phyloP scores from a whole-genome alignment of 1,140 invertebrate species.

The Macrobrachium nipponense region DNA sequence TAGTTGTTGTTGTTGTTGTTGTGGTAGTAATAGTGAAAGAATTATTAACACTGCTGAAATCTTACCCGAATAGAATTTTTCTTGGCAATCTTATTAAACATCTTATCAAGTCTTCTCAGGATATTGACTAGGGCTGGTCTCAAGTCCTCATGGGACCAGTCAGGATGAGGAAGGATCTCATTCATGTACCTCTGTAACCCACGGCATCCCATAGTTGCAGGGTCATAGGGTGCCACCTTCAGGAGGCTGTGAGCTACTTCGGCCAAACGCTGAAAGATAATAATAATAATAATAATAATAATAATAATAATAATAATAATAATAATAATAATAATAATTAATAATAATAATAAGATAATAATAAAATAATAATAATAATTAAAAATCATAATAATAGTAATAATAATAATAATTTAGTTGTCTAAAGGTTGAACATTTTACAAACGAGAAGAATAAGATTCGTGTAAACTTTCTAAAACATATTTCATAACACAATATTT shows the following conservation, averaged over 20 bases:
- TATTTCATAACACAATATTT: too few species aligned
- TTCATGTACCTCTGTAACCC: constrained; percentile 95
- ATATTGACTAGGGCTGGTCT: constrained; percentile 92
- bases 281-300: constrained; percentile 42
- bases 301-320: not conserved
- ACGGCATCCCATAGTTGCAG: constrained; percentile 92
- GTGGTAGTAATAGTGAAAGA: constrained; percentile 19
- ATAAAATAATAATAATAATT: not conserved
- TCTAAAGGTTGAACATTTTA: too few species aligned
- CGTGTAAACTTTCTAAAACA: too few species aligned
- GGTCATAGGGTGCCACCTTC: constrained; percentile 97
- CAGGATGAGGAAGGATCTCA: constrained; percentile 91
- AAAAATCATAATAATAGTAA: not conserved
- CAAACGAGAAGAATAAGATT: too few species aligned
- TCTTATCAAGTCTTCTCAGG: constrained; percentile 92
- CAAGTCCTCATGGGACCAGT: constrained; percentile 96
- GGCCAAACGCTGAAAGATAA: constrained; percentile 81
- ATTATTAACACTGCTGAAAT: not conserved
- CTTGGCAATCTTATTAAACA: constrained; percentile 97
- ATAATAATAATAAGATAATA: not conserved
- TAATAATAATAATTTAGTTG: not conserved
- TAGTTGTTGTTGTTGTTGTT: too few species aligned
- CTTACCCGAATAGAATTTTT: constrained; percentile 85
- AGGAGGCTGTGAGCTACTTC: constrained; percentile 96
- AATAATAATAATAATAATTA: not conserved